Evolutionary conservation across 2,888 invertebrate genomes (phyloP).

Genomic region (Dolomedes plantarius): DNA sequence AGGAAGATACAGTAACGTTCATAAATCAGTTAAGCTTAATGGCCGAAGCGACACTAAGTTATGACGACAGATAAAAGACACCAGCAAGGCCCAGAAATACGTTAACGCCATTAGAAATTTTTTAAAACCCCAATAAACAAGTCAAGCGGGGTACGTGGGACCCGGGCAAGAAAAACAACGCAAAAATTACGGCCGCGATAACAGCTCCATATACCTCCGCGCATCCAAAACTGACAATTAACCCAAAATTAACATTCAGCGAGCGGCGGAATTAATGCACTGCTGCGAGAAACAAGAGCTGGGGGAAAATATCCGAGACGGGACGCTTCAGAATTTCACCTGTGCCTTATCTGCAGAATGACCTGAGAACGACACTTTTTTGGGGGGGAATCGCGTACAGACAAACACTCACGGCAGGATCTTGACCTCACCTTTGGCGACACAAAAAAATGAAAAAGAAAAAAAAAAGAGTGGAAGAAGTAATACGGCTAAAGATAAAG

Average conservation of each 20-base stretch:
- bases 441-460: too few species aligned
- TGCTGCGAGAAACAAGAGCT: background rate
- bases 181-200: conserved; percentile 41
- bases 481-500: conserved; percentile 1
- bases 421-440: conserved; percentile 41
- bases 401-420: conserved; percentile 12
- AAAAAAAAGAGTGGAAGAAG: too few species aligned
- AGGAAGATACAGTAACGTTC: background rate
- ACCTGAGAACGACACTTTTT: conserved; percentile 52
- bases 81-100: background rate
- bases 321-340: conserved; percentile 1
- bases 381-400: background rate
- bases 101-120: background rate
- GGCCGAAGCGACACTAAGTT: background rate
- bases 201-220: conserved; percentile 37
- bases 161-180: background rate
- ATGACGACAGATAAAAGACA: conserved; percentile 37
- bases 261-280: background rate
- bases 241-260: conserved; percentile 59
- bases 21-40: background rate
- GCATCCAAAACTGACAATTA: conserved; percentile 63
- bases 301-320: background rate
- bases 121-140: conserved; percentile 26
- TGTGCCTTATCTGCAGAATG: conserved; percentile 32
- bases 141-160: conserved; percentile 13